Evolutionary conservation across 1,140 invertebrate species (phyloP).

Genomic region (Medauroidea extradentata): DNA sequence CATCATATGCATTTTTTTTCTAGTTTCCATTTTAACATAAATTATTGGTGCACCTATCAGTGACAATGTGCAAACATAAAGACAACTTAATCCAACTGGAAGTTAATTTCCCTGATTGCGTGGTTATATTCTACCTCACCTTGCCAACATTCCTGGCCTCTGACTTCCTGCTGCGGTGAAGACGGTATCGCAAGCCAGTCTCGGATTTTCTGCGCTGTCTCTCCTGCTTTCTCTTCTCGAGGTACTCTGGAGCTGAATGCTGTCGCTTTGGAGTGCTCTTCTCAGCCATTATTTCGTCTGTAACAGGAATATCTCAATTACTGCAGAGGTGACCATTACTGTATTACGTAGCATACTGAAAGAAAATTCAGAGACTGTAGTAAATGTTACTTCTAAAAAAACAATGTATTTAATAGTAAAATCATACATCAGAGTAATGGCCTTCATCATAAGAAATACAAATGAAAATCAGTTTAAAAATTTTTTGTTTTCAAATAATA

Average conservation of each 20-base stretch:
- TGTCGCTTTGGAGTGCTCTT: constrained; percentile 60
- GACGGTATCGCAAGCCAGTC: constrained; percentile 52
- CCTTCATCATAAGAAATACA: too few relatives aligned
- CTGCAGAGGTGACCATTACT: too few relatives aligned
- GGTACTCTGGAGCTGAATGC: constrained; percentile 83
- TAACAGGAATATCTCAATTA: too few relatives aligned
- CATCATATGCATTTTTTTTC: too few relatives aligned
- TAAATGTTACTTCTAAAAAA: too few relatives aligned
- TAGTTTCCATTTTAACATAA: background rate
- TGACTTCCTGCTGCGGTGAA: constrained; percentile 51
- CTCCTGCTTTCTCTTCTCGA: constrained; percentile 73
- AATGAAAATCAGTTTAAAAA: too few relatives aligned
- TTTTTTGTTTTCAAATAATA: too few relatives aligned
- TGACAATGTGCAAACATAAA: background rate
- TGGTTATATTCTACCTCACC: constrained; percentile 33
- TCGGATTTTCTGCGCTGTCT: constrained; percentile 65
- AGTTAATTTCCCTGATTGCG: background rate
- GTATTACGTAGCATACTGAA: too few relatives aligned
- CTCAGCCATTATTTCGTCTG: constrained; percentile 43
- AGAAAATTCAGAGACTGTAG: too few relatives aligned
- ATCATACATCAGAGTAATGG: too few relatives aligned
- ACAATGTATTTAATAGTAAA: too few relatives aligned
- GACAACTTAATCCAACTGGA: background rate
- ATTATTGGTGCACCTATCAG: background rate
- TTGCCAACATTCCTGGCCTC: constrained; percentile 41